phyloP scores from a whole-genome alignment of 2,797 vertebrate species.

The Argyrosomus regius region DNA sequence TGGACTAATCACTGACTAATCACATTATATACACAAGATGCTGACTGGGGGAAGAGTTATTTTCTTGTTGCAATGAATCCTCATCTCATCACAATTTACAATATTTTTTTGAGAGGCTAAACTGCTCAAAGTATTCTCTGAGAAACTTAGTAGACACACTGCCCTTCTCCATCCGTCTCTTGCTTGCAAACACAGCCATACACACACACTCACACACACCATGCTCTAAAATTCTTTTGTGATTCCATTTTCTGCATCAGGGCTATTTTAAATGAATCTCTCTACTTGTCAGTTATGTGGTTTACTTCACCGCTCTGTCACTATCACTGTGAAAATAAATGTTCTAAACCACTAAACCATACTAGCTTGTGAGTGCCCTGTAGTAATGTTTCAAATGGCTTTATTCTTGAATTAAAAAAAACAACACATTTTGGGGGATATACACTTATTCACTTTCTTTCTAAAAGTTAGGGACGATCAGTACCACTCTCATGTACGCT shows the following conservation, averaged over 20 bases:
- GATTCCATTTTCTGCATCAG: constrained; percentile 49
- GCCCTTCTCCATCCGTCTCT: constrained; percentile 17
- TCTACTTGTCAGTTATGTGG: constrained; percentile 30
- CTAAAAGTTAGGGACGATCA: not conserved
- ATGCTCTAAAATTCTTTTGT: constrained; percentile 20
- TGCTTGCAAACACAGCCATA: not conserved
- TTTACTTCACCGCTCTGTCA: constrained; percentile 32
- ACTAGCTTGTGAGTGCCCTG: not conserved
- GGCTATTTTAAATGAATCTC: constrained; percentile 44
- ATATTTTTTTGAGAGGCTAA: constrained; percentile 14
- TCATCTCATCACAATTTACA: constrained; percentile 43
- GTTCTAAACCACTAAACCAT: not conserved
- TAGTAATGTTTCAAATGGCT: not conserved
- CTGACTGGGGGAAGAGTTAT: constrained; percentile 39
- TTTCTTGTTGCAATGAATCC: constrained; percentile 42
- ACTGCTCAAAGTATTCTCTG: constrained; percentile 20
- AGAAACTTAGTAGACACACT: constrained; percentile 40
- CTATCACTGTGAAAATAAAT: constrained; percentile 17
- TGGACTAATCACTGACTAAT: constrained; percentile 59
- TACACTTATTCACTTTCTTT: not conserved
- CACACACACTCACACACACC: not conserved
- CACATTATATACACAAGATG: constrained; percentile 44
- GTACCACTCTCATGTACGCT: too few species aligned
- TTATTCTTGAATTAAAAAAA: not conserved
- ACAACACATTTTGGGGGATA: not conserved